Base-by-base conservation (phyloP, 2,797 vertebrate species). In the Chloroceryle inda region DNA sequence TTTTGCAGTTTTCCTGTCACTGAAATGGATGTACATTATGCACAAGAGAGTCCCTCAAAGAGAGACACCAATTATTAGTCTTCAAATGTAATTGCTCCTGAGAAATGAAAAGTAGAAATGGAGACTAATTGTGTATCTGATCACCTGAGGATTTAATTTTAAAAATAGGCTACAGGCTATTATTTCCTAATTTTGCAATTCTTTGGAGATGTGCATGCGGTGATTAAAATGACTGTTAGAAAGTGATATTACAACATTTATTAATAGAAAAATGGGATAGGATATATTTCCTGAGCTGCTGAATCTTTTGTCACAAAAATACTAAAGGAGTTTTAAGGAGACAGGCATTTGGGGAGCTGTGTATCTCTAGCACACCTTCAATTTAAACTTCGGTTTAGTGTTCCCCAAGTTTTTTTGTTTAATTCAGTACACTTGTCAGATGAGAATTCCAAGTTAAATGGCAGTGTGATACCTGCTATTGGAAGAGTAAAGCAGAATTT, bases 61-160 rank as follows among this genome's bases (percentile, higher is more conserved):
- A 86, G 74, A 90, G 85, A 84, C 55, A 88, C 82, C 82, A 81
- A 86, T 96, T 95, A 94, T 81, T 96, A 84, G 75, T 94, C 95
- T 93, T 95, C 67, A 83, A 72, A 75, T 91, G 64, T 79, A 94
- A 83, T 94, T 94, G 86, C 85, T 94, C 91, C 66, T 79, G 94
- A 97, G 95, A 93, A 95, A 92, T 91, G 66, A 90, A 66, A 86
- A 74, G 42, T 90, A 92, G 89, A 97, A 95, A 76, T 78, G 55
- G 86, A 95, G 66, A 88, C 92, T 94, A 96, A 96, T 96, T 96
- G 94, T 96, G 58, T 90, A 92, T 91, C 71, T 79, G 88, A 85
- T 96, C 92, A 94, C 91, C 83, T 94, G 95, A 96, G 92, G 95
- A 89, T 96, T 90, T 88, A 95, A 86, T 94, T 96, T 93, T 87